Evolutionary conservation across 2,797 vertebrate genomes (phyloP), one percentile per base, ranked within the genome.

Genomic region (Alauda arvensis): DNA sequence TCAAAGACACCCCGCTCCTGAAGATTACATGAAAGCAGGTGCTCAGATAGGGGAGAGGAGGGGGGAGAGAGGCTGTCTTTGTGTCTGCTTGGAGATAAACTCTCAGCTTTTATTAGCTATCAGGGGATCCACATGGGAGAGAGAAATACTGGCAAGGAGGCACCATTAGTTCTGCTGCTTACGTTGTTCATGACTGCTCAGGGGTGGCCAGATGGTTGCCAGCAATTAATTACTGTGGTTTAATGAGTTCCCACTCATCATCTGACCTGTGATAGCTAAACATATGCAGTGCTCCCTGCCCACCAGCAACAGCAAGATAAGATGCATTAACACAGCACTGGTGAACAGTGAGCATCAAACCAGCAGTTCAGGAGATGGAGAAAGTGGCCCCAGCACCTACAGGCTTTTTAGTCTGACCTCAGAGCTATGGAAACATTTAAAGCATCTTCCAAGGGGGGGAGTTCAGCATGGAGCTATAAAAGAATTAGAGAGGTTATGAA

Each of bases 171-270:
- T 94, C 80, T 95, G 92, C 89, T 88, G 93, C 91, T 93, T 95
- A 93, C 71, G 57, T 88, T 95, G 93, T 89, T 95, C 94, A 84
- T 88, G 91, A 13, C 91, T 86, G 92, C 92, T 94, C 91, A 91
- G 94, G 85, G 94, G 92, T 95, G 94, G 93, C 92, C 94, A 95
- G 94, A 94, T 95, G 94, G 94, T 93, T 94, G 93, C 94, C 94
- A 93, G 93, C 93, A 93, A 95, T 95, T 95, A 95, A 95, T 93
- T 95, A 92, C 93, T 74, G 80, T 91, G 91, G 94, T 93, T 95
- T 95, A 95, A 94, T 93, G 93, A 94, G 91, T 94, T 95, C 80
- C 89, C 94, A 92, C 93, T 95, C 85, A 93, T 95, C 92, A 91
- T 94, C 91, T 94, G 94, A 95, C 94, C 93, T 95, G 87, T 74